Evolutionary conservation across 1,140 invertebrate genomes (phyloP).

Genomic region (Pogonus chalceus): DNA sequence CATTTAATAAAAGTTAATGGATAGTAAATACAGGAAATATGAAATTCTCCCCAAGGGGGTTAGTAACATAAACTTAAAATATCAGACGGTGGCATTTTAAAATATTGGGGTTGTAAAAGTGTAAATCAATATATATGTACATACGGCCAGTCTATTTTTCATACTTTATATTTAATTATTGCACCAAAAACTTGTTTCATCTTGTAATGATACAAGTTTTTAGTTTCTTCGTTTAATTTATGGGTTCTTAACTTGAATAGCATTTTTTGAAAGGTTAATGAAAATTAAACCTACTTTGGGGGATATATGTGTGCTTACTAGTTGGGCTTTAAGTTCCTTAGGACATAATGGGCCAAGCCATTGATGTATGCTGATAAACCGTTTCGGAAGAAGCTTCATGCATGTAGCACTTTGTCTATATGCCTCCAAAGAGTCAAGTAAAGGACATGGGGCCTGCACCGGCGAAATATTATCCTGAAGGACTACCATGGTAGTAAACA

Average conservation of each 20-base stretch:
- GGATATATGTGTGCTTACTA: conserved; percentile 45
- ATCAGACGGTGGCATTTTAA: too few relatives aligned
- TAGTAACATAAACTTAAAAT: too few relatives aligned
- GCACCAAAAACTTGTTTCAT: neutral
- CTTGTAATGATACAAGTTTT: too few relatives aligned
- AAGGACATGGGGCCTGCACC: conserved; percentile 35
- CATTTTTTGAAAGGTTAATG: too few relatives aligned
- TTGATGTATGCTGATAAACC: conserved; percentile 79
- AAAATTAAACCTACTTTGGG: neutral
- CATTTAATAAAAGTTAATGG: too few relatives aligned
- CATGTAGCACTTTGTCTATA: conserved; percentile 68
- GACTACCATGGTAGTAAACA: conserved; percentile 29
- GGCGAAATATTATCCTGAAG: conserved; percentile 35
- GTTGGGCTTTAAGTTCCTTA: conserved; percentile 59
- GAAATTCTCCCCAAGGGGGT: too few relatives aligned
- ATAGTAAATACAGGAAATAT: too few relatives aligned
- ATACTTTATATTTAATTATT: neutral
- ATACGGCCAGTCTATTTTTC: too few relatives aligned
- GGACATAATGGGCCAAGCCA: conserved; percentile 69
- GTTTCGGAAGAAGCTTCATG: conserved; percentile 77
- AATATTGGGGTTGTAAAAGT: too few relatives aligned
- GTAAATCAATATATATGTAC: too few relatives aligned
- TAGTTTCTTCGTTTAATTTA: too few relatives aligned
- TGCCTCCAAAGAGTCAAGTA: conserved; percentile 39
- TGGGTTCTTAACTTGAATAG: too few relatives aligned